phyloP scores from a whole-genome alignment of 2,797 vertebrate species.

The Eidolon dupreanum region DNA sequence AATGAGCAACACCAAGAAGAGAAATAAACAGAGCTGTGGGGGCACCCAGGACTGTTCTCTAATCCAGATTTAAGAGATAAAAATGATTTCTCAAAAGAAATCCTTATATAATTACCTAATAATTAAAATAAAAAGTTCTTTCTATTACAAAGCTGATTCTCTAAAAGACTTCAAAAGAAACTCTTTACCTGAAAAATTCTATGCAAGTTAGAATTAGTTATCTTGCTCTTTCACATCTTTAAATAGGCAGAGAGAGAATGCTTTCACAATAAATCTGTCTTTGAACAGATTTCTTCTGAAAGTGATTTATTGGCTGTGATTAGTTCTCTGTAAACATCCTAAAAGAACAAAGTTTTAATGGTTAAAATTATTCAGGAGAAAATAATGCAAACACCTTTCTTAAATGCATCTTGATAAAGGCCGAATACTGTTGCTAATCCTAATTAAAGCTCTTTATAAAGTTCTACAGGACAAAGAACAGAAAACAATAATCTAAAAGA shows the following conservation, averaged over 20 bases:
- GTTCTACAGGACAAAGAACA: slow-evolving; percentile 47
- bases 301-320: slow-evolving; percentile 44
- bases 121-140: neutral
- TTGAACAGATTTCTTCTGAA: slow-evolving; percentile 53
- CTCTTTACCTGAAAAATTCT: slow-evolving; percentile 4
- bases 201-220: neutral
- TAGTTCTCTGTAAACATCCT: slow-evolving; percentile 22
- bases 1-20: neutral
- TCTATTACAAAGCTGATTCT: neutral
- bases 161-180: slow-evolving; percentile 38
- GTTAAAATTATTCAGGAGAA: slow-evolving; percentile 27
- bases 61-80: neutral
- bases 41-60: neutral
- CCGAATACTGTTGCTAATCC: slow-evolving; percentile 51
- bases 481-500: slow-evolving; percentile 42
- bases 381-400: slow-evolving; percentile 43
- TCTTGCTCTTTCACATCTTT: neutral
- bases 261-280: slow-evolving; percentile 25
- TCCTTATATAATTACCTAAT: neutral
- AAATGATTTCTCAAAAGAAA: too few species aligned
- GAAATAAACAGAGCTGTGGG: neutral
- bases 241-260: slow-evolving; percentile 19
- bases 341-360: slow-evolving; percentile 42
- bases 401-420: slow-evolving; percentile 52
- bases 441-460: slow-evolving; percentile 52